Percentiles rank a stretch among this genome's conserved stretches.
Evolutionary conservation across 2,888 invertebrate species (phyloP).

Genomic region (Miltochrista miniata): DNA sequence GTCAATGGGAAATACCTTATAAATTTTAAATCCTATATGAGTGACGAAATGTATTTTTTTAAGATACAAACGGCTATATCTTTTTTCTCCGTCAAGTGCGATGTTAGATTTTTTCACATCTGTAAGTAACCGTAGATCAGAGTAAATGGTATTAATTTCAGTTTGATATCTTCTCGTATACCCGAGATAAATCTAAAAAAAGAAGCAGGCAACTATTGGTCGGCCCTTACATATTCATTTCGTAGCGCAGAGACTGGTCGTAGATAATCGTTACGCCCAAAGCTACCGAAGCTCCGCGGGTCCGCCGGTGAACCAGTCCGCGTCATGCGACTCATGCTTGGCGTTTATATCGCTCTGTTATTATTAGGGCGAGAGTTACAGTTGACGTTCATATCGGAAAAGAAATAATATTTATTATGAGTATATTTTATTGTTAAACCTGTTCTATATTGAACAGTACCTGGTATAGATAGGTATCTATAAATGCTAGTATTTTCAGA

Average conservation of each 20-base stretch:
- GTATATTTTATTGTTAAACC: background rate
- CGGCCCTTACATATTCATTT: background rate
- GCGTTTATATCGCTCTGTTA: conserved; percentile 65
- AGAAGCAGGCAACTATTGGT: background rate
- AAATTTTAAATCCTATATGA: too few relatives aligned
- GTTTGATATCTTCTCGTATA: too few relatives aligned
- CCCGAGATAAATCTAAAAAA: background rate
- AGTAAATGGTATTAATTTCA: too few relatives aligned
- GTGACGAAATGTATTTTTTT: too few relatives aligned
- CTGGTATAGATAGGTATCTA: too few relatives aligned
- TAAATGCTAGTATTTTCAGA: too few relatives aligned
- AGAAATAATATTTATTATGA: background rate
- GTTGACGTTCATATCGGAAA: conserved; percentile 2
- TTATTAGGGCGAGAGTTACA: conserved; percentile 34
- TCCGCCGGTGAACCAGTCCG: conserved; percentile 67
- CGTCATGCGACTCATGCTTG: conserved; percentile 63
- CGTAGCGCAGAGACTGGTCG: background rate
- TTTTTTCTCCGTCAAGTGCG: too few relatives aligned
- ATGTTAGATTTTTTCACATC: too few relatives aligned
- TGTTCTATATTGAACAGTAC: background rate
- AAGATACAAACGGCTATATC: too few relatives aligned
- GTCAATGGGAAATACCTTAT: too few relatives aligned
- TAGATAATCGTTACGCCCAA: conserved; percentile 34
- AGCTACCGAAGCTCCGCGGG: conserved; percentile 26
- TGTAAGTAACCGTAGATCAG: too few relatives aligned